A percentile compares a stretch with the other conserved stretches of the same genome.
Evolutionary conservation across 2,888 invertebrate genomes (phyloP).

Genomic region (Hyposoter didymator): DNA sequence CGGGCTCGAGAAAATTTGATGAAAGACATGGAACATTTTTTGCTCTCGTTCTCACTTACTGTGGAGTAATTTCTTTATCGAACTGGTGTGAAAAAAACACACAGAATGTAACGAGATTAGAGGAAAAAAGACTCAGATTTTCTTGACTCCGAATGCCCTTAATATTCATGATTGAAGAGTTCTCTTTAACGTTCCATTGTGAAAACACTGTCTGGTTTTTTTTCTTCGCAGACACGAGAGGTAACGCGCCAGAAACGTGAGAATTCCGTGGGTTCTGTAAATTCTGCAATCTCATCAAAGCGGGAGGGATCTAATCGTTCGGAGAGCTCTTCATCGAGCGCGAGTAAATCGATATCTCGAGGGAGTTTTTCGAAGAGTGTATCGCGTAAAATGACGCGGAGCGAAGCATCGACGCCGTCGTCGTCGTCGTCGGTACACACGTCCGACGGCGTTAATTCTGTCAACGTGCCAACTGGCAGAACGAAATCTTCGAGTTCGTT

Average conservation of each 20-base stretch:
- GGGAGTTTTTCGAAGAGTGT: conserved; percentile 74
- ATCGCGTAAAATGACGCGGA: conserved; percentile 78
- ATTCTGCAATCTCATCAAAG: conserved; percentile 51
- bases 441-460: conserved; percentile 69
- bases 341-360: conserved; percentile 74
- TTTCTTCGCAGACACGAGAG: conserved; percentile 65
- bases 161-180: not conserved
- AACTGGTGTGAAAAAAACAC: not conserved
- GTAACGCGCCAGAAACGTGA: conserved; percentile 67
- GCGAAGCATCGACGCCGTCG: conserved; percentile 72
- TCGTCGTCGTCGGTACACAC: conserved; percentile 17
- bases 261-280: conserved; percentile 55
- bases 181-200: not conserved
- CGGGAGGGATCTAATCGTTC: conserved; percentile 46
- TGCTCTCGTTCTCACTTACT: not conserved
- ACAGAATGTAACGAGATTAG: not conserved
- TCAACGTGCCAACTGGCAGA: conserved; percentile 81
- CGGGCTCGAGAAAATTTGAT: not conserved
- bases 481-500: conserved; percentile 79
- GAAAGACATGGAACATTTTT: not conserved
- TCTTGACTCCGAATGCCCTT: not conserved
- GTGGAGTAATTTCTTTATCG: not conserved
- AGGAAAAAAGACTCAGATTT: not conserved
- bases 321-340: conserved; percentile 46
- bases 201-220: not conserved